Percentiles rank a stretch among this genome's conserved stretches.
These are phyloP conservation scores for Metalampra italica DNA, from an alignment of 2,888 invertebrate species.

Conservation along the genomic window DNA sequence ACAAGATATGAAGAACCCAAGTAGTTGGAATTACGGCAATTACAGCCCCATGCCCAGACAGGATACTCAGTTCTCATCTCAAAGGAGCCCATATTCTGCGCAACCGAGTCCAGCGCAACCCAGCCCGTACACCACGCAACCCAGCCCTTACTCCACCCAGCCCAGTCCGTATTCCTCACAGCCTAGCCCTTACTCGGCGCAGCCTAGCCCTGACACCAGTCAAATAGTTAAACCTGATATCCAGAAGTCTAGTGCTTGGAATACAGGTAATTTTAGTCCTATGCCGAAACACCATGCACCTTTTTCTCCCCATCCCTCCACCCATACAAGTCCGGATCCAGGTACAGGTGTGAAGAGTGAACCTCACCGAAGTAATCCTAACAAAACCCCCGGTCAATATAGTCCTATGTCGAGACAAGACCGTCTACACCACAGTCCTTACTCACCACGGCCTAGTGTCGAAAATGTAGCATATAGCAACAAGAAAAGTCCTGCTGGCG, in stretches of 20 bases:
- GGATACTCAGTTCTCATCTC: slow-evolving; percentile 63
- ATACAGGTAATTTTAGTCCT: slow-evolving; percentile 66
- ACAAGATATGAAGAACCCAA: slow-evolving; percentile 64
- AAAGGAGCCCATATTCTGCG: slow-evolving; percentile 69
- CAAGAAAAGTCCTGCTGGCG: slow-evolving; percentile 59
- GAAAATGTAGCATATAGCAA: slow-evolving; percentile 49
- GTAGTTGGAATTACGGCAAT: slow-evolving; percentile 64
- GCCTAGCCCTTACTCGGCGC: slow-evolving; percentile 68
- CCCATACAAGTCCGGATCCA: slow-evolving; percentile 66
- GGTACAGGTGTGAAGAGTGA: slow-evolving; percentile 57
- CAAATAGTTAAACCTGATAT: slow-evolving; percentile 65
- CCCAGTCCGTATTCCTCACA: slow-evolving; percentile 72
- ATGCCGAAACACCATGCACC: slow-evolving; percentile 70
- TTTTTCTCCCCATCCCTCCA: slow-evolving; percentile 66
- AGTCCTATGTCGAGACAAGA: slow-evolving; percentile 71
- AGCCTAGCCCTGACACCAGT: slow-evolving; percentile 71
- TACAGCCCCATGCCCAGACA: slow-evolving; percentile 71
- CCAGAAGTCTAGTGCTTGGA: slow-evolving; percentile 65
- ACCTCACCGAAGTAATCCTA: slow-evolving; percentile 43
- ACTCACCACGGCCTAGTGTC: slow-evolving; percentile 65
- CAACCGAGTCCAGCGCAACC: slow-evolving; percentile 70
- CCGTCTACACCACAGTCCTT: slow-evolving; percentile 60
- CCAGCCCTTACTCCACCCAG: slow-evolving; percentile 66
- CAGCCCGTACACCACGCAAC: slow-evolving; percentile 68
- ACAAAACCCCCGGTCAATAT: slow-evolving; percentile 64